Evolutionary conservation across 2,113 vertebrate species (phyloP).

Genomic region (Brachyistius frenatus): DNA sequence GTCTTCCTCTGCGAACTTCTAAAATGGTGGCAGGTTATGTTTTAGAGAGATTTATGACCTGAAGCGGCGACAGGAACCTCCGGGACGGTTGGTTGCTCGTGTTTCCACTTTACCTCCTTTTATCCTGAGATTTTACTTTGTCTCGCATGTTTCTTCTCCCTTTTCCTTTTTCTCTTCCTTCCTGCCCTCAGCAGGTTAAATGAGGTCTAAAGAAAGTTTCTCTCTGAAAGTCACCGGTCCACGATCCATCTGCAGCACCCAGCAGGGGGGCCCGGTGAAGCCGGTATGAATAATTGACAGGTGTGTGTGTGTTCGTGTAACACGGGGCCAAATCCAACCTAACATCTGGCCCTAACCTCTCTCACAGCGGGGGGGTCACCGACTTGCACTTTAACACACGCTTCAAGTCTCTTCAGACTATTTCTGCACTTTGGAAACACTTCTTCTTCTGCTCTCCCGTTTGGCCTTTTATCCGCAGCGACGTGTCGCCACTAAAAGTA

Average conservation of each 20-base stretch:
- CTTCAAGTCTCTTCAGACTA: too few species aligned
- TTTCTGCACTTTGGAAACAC: too few species aligned
- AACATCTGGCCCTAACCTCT: slow-evolving; percentile 61
- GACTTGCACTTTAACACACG: slow-evolving; percentile 14
- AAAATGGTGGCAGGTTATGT: too few species aligned
- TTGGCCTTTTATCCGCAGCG: too few species aligned
- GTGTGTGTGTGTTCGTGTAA: slow-evolving; percentile 30
- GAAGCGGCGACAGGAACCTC: too few species aligned
- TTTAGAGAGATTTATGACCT: too few species aligned
- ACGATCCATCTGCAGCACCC: slow-evolving; percentile 31
- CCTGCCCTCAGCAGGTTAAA: slow-evolving; percentile 39
- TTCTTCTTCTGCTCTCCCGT: too few species aligned
- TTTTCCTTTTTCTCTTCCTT: background rate
- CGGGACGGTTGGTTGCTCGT: too few species aligned
- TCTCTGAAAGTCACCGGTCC: background rate
- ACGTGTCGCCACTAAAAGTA: too few species aligned
- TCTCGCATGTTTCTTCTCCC: background rate
- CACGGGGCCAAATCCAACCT: slow-evolving; percentile 41
- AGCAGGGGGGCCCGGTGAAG: slow-evolving; percentile 49
- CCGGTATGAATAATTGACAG: slow-evolving; percentile 68
- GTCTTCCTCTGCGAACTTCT: too few species aligned
- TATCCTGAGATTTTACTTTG: background rate
- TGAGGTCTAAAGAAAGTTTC: slow-evolving; percentile 39
- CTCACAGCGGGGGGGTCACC: slow-evolving; percentile 52
- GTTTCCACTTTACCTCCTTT: background rate